Base-by-base conservation (phyloP, 2,113 vertebrate genomes). In the Capra hircus region DNA sequence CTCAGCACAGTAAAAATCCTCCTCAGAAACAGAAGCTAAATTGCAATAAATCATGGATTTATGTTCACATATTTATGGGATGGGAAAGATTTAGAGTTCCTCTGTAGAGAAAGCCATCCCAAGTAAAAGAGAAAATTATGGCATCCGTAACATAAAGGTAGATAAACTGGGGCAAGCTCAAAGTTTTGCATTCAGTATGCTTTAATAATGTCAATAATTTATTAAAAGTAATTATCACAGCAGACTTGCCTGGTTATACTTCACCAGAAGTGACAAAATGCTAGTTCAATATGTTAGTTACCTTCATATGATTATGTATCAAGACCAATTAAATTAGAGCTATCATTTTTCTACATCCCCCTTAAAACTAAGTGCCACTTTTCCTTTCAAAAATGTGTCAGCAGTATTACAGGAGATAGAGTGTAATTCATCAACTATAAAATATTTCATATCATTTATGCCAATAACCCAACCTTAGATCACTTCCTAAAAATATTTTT, bases 41-140 rank as follows among this genome's bases (percentile, higher is more conserved):
- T 98, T 98, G 97, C 95, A 98, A 98, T 99, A 99, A 99, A 99
- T 99, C 98, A 98, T 94, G 98, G 95, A 96, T 98, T 99, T 99
- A 99, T 99, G 95, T 97, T 98, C 98, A 97, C 6, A 1, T 98
- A 98, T 99, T 99, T 99, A 99, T 99, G 97, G 97, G 98, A 98
- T 74, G 90, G 92, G 52, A 59, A 98, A 98, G 98, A 99, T 99
- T 99, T 99, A 99, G 95, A 96, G 59, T 96, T 97, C 43, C 94
- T 98, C 97, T 88, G 93, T 94, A 97, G 93, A 98, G 97, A 98
- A 98, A 98, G 98, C 92, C 94, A 97, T 95, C 96, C 96, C 92
- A 98, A 97, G 97, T 60, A 98, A 98, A 98, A 98, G 96, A 53
- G 45, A 98, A 99, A 98, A 98, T 80, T 98, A 98, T 67, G 64